A percentile compares a stretch with the other conserved stretches of the same genome.
Conservation (phyloP, 2,888 invertebrate species). For the Caenorhabditis uteleia region DNA sequence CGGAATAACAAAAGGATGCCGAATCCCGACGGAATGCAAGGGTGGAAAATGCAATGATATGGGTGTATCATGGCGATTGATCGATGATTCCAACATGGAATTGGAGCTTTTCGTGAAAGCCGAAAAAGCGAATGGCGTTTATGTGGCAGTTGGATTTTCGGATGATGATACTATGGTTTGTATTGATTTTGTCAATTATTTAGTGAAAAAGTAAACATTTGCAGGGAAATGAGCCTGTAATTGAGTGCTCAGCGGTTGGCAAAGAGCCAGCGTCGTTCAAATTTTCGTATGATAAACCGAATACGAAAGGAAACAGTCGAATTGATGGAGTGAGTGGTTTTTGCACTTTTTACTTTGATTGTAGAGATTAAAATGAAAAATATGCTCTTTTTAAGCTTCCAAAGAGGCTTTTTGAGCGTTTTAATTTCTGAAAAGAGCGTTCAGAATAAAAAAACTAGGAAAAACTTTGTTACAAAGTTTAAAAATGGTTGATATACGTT, state of each 20-base stretch:
- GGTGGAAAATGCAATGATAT: conserved; percentile 22
- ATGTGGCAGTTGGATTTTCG: conserved; percentile 57
- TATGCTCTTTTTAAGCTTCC: too few relatives aligned
- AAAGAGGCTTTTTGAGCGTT: too few relatives aligned
- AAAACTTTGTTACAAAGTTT: too few relatives aligned
- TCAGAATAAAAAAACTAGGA: too few relatives aligned
- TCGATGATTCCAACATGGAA: conserved; percentile 24
- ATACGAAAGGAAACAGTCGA: conserved; percentile 26
- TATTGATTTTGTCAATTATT: conserved; percentile 10
- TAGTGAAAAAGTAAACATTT: background rate
- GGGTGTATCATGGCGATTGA: conserved; percentile 18
- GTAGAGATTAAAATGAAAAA: background rate
- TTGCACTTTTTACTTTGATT: background rate
- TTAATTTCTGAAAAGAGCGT: too few relatives aligned
- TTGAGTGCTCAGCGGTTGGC: conserved; percentile 49
- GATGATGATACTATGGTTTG: conserved; percentile 41
- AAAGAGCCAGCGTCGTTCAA: conserved; percentile 32
- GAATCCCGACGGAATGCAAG: conserved; percentile 26
- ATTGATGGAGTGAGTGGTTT: conserved; percentile 20
- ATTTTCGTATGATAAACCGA: conserved; percentile 40
- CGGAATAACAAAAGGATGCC: conserved; percentile 47
- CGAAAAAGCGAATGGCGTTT: conserved; percentile 24
- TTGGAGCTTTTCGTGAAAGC: conserved; percentile 36
- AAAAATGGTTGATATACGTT: too few relatives aligned
- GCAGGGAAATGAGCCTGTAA: conserved; percentile 41